Conservation (phyloP, 2,113 vertebrate genomes). For the Esox niger region DNA sequence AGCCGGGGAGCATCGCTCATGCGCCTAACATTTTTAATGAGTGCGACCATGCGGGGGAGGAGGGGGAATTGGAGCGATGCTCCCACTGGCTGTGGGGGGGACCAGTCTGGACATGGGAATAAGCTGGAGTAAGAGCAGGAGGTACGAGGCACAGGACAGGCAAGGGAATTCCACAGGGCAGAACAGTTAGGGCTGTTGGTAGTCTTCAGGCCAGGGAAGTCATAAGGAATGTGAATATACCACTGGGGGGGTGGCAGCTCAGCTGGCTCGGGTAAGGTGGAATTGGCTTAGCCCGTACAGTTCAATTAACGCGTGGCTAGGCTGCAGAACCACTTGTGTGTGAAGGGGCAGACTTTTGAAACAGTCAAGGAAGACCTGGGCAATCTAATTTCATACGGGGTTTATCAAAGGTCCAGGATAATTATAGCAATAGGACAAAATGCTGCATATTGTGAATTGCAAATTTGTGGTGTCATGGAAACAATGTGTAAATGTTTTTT, state of each 20-base stretch:
- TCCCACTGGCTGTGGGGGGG: slow-evolving; percentile 38
- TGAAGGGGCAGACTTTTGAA: background rate
- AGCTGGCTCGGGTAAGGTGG: background rate
- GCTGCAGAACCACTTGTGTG: background rate
- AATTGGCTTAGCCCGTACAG: background rate
- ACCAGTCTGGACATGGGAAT: slow-evolving; percentile 50
- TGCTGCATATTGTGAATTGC: too few relatives aligned
- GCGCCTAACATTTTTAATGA: slow-evolving; percentile 89
- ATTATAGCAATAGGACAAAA: too few relatives aligned
- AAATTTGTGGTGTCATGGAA: too few relatives aligned
- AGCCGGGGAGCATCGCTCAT: slow-evolving; percentile 80
- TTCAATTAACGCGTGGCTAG: background rate
- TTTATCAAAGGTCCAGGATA: too few relatives aligned
- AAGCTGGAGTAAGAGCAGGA: slow-evolving; percentile 13
- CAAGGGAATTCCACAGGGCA: slow-evolving; percentile 57
- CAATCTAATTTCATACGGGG: background rate
- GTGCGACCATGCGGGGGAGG: slow-evolving; percentile 79
- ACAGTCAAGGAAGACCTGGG: background rate
- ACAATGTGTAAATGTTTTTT: too few relatives aligned
- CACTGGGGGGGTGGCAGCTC: background rate
- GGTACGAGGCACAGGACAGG: slow-evolving; percentile 26
- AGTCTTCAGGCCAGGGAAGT: too few relatives aligned
- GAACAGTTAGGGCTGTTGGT: background rate
- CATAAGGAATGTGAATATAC: background rate
- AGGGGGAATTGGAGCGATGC: slow-evolving; percentile 73